Percentiles rank a stretch among this genome's conserved stretches.
These are phyloP conservation scores for Trypoxylus dichotomus DNA, from an alignment of 1,140 invertebrate genomes.

Conservation along the genomic window DNA sequence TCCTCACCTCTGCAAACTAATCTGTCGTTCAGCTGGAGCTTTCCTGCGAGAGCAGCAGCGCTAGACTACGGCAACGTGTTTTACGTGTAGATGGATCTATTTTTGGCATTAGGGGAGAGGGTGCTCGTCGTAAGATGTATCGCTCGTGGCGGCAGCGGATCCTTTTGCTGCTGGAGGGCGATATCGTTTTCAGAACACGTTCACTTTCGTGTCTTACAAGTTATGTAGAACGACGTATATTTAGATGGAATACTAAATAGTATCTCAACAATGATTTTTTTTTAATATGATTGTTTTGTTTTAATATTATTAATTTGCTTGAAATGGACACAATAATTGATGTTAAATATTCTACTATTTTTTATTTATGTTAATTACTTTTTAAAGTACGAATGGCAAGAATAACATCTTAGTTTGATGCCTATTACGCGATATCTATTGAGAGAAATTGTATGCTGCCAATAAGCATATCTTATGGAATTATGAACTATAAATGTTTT, in stretches of 20 bases:
- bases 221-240: not conserved
- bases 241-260: not conserved
- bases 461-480: no score
- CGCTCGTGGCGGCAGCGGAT: not conserved
- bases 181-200: constrained; percentile 11
- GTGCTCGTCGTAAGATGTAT: constrained; percentile 8
- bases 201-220: not conserved
- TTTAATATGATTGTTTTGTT: no score
- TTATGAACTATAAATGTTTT: no score
- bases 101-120: not conserved
- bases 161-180: constrained; percentile 4
- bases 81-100: constrained; percentile 7
- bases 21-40: constrained; percentile 15
- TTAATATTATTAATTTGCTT: no score
- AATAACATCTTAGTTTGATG: no score
- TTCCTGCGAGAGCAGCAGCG: not conserved
- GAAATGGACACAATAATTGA: no score
- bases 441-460: no score
- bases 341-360: no score
- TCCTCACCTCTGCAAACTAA: constrained; percentile 9
- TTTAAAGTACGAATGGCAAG: no score
- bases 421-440: no score
- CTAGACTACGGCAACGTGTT: not conserved
- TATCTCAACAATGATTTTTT: not conserved
- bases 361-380: no score